A percentile compares a stretch with the other conserved stretches of the same genome.
Evolutionary conservation across 1,140 invertebrate species (phyloP).

Genomic region (Monomorium pharaonis): DNA sequence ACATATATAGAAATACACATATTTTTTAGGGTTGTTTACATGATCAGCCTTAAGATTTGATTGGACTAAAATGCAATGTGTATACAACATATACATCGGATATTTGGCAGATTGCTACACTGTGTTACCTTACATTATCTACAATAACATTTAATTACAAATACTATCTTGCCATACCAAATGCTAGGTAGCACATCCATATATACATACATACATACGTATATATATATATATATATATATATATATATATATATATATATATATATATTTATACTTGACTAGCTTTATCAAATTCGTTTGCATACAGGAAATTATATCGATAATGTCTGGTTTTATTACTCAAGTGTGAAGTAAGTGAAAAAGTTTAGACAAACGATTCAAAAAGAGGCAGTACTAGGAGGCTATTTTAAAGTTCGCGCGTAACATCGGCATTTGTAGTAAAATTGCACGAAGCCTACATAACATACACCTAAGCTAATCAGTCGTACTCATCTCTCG

Average conservation of each 20-base stretch:
- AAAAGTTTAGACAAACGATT: constrained; percentile 29
- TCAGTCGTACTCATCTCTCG: constrained; percentile 80
- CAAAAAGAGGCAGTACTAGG: constrained; percentile 27
- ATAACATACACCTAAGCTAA: constrained; percentile 77
- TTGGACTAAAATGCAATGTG: constrained; percentile 78
- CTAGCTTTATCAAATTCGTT: constrained; percentile 77
- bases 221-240: constrained; percentile 68
- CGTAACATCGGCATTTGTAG: constrained; percentile 69
- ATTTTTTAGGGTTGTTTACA: constrained; percentile 86
- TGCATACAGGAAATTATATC: constrained; percentile 68
- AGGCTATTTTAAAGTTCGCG: constrained; percentile 66
- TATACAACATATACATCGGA: constrained; percentile 74
- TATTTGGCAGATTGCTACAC: constrained; percentile 77
- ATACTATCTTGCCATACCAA: constrained; percentile 83
- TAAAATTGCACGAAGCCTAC: constrained; percentile 77
- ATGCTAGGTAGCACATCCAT: constrained; percentile 78
- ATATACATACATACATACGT: constrained; percentile 71
- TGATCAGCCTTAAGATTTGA: constrained; percentile 84
- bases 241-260: constrained; percentile 70
- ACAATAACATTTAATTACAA: constrained; percentile 74
- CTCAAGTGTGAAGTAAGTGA: not conserved
- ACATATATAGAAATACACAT: constrained; percentile 84
- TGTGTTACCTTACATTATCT: constrained; percentile 77
- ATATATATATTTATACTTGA: constrained; percentile 76
- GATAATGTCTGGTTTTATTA: constrained; percentile 51